Base-by-base conservation (phyloP, 2,888 invertebrate genomes). In the Helicoverpa assulta region DNA sequence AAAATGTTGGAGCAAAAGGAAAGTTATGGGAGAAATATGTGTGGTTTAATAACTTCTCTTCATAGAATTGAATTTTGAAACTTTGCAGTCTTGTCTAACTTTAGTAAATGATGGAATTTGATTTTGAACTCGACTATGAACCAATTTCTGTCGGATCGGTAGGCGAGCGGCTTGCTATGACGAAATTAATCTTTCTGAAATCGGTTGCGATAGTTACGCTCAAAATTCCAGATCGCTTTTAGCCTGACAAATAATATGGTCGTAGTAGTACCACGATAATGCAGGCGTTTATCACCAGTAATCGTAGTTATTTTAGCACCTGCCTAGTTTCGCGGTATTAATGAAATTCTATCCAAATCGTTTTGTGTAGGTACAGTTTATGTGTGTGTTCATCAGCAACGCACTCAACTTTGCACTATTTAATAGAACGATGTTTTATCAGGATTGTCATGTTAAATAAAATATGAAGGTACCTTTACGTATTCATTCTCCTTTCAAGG, bases 101-200 rank as follows among this genome's bases (percentile, higher is more conserved):
- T 73, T 18, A 43, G 54, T 67, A 59, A 43, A 67, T 73, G 19
- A 61, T 33, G 37, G 29, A 60, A 52, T 57, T 73, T 43, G 21
- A 53, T 26, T 53, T 52, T 60, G 29, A 56, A 73, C 18, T 60
- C 8, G 16, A 56, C 21, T 56, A 19, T 29, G 5, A 33, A 56
- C n/a, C 18, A 58, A 50, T 58, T 66, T 67, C 8, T 55, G n/a
- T 47, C 29, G 18, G 12, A 51, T 19, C n/a, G 16, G 18, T 51
- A 43, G n/a, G 40, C 14, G 21, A 21, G 12, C 0, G 54, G 53
- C n/a, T 67, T 3, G 19, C 18, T 14, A n/a, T 16, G 19, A 18
- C 29, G 21, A 58, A 16, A 54, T 54, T 19, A 5, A 66, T 57
- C 10, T 16, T 47, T 1, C 26, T 26, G 43, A 29, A 2, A 21